Evolutionary conservation across 2,113 vertebrate species (phyloP).

Genomic region (Petrocephalus zakoni): DNA sequence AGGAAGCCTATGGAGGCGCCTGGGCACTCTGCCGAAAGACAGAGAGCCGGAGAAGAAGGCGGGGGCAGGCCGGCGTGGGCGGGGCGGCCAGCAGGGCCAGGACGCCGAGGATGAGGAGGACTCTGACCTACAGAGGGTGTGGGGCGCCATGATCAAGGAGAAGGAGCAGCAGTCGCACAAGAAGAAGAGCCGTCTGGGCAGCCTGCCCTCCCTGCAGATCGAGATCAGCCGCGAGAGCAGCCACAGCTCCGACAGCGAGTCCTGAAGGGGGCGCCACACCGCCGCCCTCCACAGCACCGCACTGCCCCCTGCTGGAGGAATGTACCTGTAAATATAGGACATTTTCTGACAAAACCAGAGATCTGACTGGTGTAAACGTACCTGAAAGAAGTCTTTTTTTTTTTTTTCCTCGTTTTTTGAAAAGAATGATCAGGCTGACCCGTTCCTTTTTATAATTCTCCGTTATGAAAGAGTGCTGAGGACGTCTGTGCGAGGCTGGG

Average conservation of each 20-base stretch:
- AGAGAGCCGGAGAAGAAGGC: slow-evolving; percentile 47
- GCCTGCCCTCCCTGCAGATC: slow-evolving; percentile 91
- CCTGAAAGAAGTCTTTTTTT: background rate
- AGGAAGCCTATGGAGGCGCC: slow-evolving; percentile 87
- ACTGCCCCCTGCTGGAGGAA: slow-evolving; percentile 5
- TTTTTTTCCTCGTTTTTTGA: background rate
- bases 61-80: background rate
- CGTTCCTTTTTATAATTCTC: background rate
- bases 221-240: slow-evolving; percentile 97
- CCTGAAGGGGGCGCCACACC: slow-evolving; percentile 55
- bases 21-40: slow-evolving; percentile 74
- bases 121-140: slow-evolving; percentile 82
- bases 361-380: background rate
- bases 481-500: background rate
- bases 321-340: background rate
- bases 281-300: background rate
- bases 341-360: background rate
- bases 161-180: slow-evolving; percentile 78
- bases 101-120: slow-evolving; percentile 75
- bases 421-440: background rate
- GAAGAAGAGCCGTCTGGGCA: slow-evolving; percentile 92
- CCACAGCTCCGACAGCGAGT: slow-evolving; percentile 83
- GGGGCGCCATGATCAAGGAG: slow-evolving; percentile 94
- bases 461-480: background rate
- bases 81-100: slow-evolving; percentile 7